Evolutionary conservation across 2,797 vertebrate genomes (phyloP), one percentile per base, ranked within the genome.

Genomic region (Pangasius macronema): DNA sequence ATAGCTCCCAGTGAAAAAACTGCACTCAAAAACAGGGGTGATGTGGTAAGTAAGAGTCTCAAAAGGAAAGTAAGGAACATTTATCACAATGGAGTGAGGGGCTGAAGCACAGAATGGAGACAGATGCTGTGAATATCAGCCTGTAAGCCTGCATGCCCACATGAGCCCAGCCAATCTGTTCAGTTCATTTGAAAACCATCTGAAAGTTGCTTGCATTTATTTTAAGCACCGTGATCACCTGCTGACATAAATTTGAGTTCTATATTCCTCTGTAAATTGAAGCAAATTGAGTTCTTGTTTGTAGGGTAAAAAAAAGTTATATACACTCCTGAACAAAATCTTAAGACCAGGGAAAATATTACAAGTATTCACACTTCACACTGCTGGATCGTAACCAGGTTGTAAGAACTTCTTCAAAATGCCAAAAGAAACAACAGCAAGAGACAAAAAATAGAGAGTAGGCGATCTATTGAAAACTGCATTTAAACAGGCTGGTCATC

Each of bases 151-250:
- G 49, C 51, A 20, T 79, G 76, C 51, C 46, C 30, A 79, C 51
- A 22, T 79, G 49, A 55, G 51, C 16, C 55, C 77, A 59, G 49
- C 33, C 77, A 80, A 59, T 80, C 77, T 80, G 53, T 80, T 79
- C 14, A 2, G 30, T 55, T 79, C 10, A 27, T 39, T 39, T 24
- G 8, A 39, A 80, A 39, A 30, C 30, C n/a, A 79, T 79, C 53
- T 76, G 49, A 76, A 76, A 77, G 53, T 5, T 57, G 30, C 3
- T 33, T 36, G 30, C 10, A 7, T 24, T 59, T 80, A 79, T 79
- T 79, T 79, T 79, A 36, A 33, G 33, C 5, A 27, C 33, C 10
- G 10, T 79, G 30, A 57, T 57, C 33, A 59, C 77, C 77, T 59
- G 20, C 30, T 80, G 53, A 27, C 33, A 36, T 80, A 39, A 11